Conservation (phyloP, 2,797 vertebrate genomes). For the Neosilurus mollespiculum region DNA sequence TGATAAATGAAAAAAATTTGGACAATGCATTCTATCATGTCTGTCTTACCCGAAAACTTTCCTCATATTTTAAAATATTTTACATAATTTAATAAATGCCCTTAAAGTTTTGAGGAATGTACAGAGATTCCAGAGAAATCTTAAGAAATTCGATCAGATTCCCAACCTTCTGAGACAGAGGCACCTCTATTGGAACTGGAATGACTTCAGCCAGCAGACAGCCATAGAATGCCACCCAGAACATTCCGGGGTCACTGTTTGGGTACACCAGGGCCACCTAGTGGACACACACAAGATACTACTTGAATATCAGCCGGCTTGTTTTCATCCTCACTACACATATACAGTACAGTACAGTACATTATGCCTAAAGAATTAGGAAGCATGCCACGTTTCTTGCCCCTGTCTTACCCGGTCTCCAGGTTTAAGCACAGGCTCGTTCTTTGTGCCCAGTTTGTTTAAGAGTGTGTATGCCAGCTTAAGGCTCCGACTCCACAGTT, state of each 20-base stretch:
- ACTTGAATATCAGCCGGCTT: neutral
- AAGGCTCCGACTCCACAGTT: constrained; percentile 95
- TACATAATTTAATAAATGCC: neutral
- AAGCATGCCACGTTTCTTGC: neutral
- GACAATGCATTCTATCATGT: neutral
- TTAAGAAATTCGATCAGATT: neutral
- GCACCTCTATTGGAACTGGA: constrained; percentile 97
- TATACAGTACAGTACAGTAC: too few relatives aligned
- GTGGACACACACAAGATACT: constrained; percentile 46
- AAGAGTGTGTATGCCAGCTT: constrained; percentile 95
- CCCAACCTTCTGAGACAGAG: constrained; percentile 93
- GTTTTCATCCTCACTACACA: neutral
- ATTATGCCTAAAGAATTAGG: neutral
- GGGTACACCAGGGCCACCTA: constrained; percentile 97
- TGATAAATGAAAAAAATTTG: neutral
- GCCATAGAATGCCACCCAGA: constrained; percentile 97
- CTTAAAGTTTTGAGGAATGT: neutral
- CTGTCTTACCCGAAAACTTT: neutral
- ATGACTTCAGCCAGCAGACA: constrained; percentile 97
- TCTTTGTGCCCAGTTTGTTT: constrained; percentile 96
- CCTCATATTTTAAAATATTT: neutral
- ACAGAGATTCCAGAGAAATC: neutral
- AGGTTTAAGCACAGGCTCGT: constrained; percentile 89
- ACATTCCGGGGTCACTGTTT: constrained; percentile 97
- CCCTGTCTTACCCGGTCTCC: constrained; percentile 87